phyloP scores from a whole-genome alignment of 2,797 vertebrate species.

The Aphelocoma californica region DNA sequence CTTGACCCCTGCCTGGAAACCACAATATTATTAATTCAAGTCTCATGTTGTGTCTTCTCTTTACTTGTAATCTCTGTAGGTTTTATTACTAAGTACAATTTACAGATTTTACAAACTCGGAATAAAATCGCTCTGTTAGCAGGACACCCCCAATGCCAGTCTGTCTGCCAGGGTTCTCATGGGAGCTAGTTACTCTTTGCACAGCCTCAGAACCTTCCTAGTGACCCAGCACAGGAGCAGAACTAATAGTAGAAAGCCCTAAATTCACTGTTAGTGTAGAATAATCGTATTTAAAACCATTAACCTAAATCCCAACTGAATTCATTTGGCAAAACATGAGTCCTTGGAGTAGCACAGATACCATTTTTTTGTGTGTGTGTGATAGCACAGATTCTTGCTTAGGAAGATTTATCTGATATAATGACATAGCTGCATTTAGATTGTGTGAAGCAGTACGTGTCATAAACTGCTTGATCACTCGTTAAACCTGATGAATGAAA shows the following conservation, averaged over 20 bases:
- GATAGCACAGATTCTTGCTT: background rate
- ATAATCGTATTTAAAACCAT: background rate
- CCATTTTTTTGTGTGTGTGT: background rate
- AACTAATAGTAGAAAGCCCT: background rate
- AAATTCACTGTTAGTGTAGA: background rate
- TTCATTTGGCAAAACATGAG: background rate
- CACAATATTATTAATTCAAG: background rate
- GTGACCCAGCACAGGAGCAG: background rate
- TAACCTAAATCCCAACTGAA: background rate
- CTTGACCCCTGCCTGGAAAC: background rate
- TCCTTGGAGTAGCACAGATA: background rate
- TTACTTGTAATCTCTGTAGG: background rate
- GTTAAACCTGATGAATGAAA: conserved; percentile 62
- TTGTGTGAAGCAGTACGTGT: conserved; percentile 26
- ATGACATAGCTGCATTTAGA: conserved; percentile 42
- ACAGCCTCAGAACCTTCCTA: background rate
- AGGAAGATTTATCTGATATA: conserved; percentile 43
- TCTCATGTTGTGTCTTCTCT: background rate
- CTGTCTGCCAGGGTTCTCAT: background rate
- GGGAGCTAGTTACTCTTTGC: background rate
- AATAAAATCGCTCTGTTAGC: background rate
- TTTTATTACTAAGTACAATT: background rate
- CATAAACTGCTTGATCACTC: conserved; percentile 54
- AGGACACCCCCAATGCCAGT: background rate
- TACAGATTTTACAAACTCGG: background rate